Evolutionary conservation across 2,113 vertebrate genomes (phyloP).

Genomic region (Ahaetulla prasina): DNA sequence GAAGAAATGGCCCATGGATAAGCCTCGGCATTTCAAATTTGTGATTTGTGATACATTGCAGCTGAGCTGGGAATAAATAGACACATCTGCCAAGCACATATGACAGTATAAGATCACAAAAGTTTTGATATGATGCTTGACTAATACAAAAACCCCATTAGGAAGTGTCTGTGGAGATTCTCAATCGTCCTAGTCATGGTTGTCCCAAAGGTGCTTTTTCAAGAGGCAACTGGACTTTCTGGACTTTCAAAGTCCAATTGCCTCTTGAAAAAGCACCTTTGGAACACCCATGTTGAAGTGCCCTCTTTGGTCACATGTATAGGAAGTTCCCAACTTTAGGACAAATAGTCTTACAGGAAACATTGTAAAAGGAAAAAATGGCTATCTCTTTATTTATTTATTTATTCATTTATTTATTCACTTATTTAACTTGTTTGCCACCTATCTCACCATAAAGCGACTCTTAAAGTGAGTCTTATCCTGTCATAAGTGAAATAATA

Average conservation of each 20-base stretch:
- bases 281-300: too few relatives aligned
- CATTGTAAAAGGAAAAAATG: not conserved
- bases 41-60: not conserved
- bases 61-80: not conserved
- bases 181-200: too few relatives aligned
- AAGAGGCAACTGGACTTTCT: too few relatives aligned
- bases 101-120: not conserved
- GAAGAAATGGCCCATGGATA: not conserved
- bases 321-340: not conserved
- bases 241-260: too few relatives aligned
- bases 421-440: not conserved
- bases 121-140: not conserved
- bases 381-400: not conserved
- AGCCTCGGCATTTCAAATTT: not conserved
- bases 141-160: not conserved
- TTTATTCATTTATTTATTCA: not conserved
- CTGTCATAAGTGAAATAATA: not conserved
- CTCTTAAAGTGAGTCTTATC: not conserved
- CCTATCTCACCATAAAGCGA: not conserved
- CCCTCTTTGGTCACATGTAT: not conserved
- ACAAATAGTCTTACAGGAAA: not conserved
- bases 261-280: too few relatives aligned
- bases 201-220: too few relatives aligned
- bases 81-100: not conserved
- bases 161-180: not conserved